phyloP scores from a whole-genome alignment of 2,113 vertebrate genomes.

The Cynopterus brachyotis region DNA sequence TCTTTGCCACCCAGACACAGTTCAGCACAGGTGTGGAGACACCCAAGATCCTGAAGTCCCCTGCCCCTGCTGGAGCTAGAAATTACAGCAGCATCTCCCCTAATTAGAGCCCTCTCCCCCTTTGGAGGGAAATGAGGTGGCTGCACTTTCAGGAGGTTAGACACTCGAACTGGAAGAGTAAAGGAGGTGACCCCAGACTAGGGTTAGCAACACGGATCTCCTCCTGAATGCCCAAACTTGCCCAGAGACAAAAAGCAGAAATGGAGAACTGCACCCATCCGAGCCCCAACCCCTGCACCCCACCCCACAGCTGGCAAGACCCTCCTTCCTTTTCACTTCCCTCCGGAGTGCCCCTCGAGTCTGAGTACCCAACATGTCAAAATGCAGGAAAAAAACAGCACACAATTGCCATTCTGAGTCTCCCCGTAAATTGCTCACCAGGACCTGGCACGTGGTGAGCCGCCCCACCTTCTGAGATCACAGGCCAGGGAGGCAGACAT shows the following conservation, averaged over 20 bases:
- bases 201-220: background rate
- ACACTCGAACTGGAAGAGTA: background rate
- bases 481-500: background rate
- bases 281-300: too few species aligned
- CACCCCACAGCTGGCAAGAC: too few species aligned
- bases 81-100: too few species aligned
- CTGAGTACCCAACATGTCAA: accelerated
- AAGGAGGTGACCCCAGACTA: background rate
- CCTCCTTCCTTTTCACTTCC: background rate
- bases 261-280: background rate
- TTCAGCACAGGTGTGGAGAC: background rate
- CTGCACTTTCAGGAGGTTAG: background rate
- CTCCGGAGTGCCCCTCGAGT: too few species aligned
- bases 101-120: background rate
- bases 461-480: background rate
- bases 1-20: background rate
- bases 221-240: background rate
- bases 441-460: accelerated
- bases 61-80: background rate
- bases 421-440: background rate
- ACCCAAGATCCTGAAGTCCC: too few species aligned
- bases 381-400: accelerated
- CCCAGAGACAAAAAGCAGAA: background rate
- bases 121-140: background rate
- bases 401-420: background rate